Evolutionary conservation across 2,113 vertebrate genomes (phyloP).

Genomic region (Microtus ochrogaster): DNA sequence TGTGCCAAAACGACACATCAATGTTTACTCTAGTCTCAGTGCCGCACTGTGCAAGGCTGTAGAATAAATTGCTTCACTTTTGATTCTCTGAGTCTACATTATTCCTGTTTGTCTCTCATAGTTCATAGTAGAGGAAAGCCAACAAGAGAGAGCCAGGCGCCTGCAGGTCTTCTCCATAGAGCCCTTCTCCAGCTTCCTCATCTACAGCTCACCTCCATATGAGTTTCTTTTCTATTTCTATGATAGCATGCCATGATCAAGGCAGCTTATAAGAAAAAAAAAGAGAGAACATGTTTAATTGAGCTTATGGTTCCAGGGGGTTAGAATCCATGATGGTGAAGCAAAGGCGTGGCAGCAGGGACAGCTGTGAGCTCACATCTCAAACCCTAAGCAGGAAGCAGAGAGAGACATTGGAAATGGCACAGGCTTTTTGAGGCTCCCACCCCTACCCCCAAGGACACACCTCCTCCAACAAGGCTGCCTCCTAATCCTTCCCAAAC

Average conservation of each 20-base stretch:
- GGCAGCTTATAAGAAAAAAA: neutral
- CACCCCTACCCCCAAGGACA: neutral
- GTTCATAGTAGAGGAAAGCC: neutral
- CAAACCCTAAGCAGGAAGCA: no score
- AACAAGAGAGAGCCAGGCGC: neutral
- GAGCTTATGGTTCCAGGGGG: neutral
- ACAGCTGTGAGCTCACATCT: neutral
- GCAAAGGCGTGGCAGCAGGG: neutral
- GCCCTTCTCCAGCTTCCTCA: neutral
- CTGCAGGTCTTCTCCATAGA: fast-evolving
- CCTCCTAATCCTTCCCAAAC: neutral
- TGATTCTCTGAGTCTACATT: neutral
- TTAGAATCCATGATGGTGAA: neutral
- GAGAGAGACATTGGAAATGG: neutral
- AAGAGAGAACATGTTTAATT: neutral
- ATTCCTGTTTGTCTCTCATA: neutral
- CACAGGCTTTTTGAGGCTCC: neutral
- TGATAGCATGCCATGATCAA: neutral
- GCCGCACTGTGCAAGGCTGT: neutral
- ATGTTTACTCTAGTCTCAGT: neutral
- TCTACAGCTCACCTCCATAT: neutral
- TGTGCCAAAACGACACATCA: neutral
- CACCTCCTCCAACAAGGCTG: neutral
- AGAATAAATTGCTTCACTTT: neutral
- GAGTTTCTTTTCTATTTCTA: neutral